Conservation (phyloP, 30 jellyfish, hydroid and myxozoan species). For the Mastigias papua region DNA sequence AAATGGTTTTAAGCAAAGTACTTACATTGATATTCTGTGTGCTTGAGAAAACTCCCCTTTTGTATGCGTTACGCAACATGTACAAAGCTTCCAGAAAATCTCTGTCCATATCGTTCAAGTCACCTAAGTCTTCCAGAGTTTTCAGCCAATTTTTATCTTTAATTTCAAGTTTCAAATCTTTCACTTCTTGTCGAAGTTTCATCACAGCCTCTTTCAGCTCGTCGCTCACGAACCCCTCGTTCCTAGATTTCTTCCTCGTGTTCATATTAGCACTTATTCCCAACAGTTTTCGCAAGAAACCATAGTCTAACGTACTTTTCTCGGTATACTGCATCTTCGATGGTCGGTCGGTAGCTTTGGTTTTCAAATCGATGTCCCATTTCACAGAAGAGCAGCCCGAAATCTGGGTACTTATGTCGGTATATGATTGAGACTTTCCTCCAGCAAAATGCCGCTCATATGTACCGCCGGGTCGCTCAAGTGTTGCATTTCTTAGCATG, state of each 20-base stretch:
- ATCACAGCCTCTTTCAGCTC: conserved; percentile 80
- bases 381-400: conserved; percentile 38
- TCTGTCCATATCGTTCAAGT: conserved; percentile 61
- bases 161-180: conserved; percentile 51
- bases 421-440: conserved; percentile 61
- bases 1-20: not conserved
- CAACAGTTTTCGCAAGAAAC: conserved; percentile 60
- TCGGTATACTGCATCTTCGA: not conserved
- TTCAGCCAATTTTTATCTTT: conserved; percentile 75
- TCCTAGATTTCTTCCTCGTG: conserved; percentile 10
- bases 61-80: conserved; percentile 88
- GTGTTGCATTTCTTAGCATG: conserved; percentile 1
- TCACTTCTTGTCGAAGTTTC: conserved; percentile 69
- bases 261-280: conserved; percentile 51
- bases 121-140: conserved; percentile 75
- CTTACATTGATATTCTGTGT: conserved; percentile 55
- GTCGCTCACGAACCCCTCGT: conserved; percentile 69
- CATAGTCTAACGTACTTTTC: conserved; percentile 44
- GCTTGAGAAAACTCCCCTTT: conserved; percentile 68
- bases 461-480: not conserved
- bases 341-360: conserved; percentile 14
- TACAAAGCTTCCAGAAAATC: conserved; percentile 87
- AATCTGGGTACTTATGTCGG: conserved; percentile 74
- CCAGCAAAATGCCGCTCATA: conserved; percentile 10
- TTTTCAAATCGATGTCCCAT: not conserved